Base-by-base conservation (phyloP, 2,888 invertebrate genomes). In the Diachrysia chrysitis region DNA sequence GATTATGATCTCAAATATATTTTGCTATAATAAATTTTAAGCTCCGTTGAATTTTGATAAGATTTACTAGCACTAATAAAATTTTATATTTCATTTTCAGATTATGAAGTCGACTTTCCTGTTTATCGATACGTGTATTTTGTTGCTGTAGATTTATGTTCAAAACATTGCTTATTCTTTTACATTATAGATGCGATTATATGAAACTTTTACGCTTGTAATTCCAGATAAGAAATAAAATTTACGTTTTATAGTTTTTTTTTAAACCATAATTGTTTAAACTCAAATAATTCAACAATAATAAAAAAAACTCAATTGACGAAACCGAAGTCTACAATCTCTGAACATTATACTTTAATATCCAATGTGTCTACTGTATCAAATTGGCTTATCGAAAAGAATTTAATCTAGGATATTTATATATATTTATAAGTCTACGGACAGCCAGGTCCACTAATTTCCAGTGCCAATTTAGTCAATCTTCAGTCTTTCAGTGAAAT, bases 1-100 rank as follows among this genome's bases (percentile, higher is more conserved):
- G 67, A 76, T 79, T 69, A 76, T 63, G 71, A 79, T 73, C 71
- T 71, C 58, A 57, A 79, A 75, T 61, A 78, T 60, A 68, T 68
- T 72, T 79, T 16, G 42, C 62, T 62, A 32, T 32, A 71, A 59
- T 60, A 78, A 55, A 70, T 70, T 66, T 61, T 56, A 55, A 69
- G 64, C 59, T 73, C 9, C 19, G 62, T 51, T 64, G 60, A 65
- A 71, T 75, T 73, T 73, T 71, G 23, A 64, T 78, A 67, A 66
- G 59, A 75, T 79, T 75, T 71, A 79, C 61, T 60, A 55, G 61
- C 58, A 29, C 37, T 68, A 48, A 69, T 79, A 69, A 72, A 69
- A 66, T 54, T 73, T 64, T 71, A 71, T 64, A 51, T 51, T 51
- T 51, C 48, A 21, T 51, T 51, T 19, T 51, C 21, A 19, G 12